Conservation (phyloP, 2,113 vertebrate species). For the Smithornis capensis region DNA sequence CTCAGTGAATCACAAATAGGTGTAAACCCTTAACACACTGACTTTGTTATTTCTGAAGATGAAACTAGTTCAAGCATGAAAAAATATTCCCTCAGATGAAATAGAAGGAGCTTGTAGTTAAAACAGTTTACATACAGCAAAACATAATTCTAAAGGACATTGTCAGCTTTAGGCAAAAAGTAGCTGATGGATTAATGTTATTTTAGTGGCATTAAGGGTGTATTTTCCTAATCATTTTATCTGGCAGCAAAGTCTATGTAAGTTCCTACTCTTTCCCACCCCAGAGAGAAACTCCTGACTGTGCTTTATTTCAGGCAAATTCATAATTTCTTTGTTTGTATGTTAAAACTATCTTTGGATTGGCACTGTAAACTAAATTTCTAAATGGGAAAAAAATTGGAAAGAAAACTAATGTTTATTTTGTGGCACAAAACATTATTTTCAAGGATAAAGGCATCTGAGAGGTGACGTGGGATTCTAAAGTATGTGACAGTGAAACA, state of each 20-base stretch:
- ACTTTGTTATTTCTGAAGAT: not conserved
- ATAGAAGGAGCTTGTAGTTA: not conserved
- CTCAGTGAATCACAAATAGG: not conserved
- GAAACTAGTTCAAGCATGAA: not conserved
- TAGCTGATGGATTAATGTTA: conserved; percentile 22
- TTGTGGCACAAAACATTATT: not conserved
- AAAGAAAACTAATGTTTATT: not conserved
- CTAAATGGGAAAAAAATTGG: not conserved
- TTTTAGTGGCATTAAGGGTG: conserved; percentile 13
- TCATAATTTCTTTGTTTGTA: not conserved
- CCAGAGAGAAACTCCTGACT: not conserved
- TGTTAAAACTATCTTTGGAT: not conserved
- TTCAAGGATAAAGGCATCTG: not conserved
- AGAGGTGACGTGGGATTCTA: not conserved
- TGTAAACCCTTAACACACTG: not conserved
- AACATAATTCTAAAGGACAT: conserved; percentile 24
- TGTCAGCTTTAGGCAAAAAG: conserved; percentile 18
- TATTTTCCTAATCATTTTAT: conserved; percentile 24
- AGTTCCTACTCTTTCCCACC: not conserved
- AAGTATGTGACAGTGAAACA: not conserved
- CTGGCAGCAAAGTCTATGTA: not conserved
- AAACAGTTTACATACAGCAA: not conserved
- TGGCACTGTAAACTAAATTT: not conserved
- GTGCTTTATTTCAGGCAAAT: not conserved
- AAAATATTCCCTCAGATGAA: not conserved